Base-by-base conservation (phyloP, 2,888 invertebrate species). In the Lasioglossum villosulum region DNA sequence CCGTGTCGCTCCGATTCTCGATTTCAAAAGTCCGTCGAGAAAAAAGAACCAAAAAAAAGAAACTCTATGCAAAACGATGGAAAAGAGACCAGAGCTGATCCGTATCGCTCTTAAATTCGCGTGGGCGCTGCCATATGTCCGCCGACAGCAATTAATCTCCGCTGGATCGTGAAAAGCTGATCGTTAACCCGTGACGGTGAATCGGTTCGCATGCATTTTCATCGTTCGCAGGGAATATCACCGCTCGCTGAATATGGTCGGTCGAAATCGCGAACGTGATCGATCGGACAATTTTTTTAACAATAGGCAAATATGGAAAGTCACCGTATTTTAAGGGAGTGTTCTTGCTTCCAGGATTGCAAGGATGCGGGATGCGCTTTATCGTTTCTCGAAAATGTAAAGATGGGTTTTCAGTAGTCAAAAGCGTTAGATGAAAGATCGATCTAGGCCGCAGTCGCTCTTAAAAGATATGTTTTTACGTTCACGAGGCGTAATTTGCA, bases 171-270 rank as follows among this genome's bases (percentile, higher is more conserved):
- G 77, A 63, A 63, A 84, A 78, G 77, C 48, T 59, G 48, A 73
- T 63, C 48, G 39, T 45, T 74, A 68, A 68, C 45, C 68, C 37
- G 73, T 76, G 75, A 45, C 72, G 76, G 66, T 72, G 66, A 72
- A 77, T 84, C 68, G 48, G 59, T 74, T 83, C 73, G 45, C 83
- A 83, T 84, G 71, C 82, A 73, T 83, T 84, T 48, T 78, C 78
- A 84, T 78, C 75, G 52, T 71, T 70, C 71, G n/a, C 74, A 70
- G 10, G 63, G 66, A 8, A 66, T 8, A 30, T 3, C 23, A 14
- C 2, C 39, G 1, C 39, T 37, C 5, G 23, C 70, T 16, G 16
- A 16, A 63, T 63, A 63, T 63, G 27, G 27, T 63, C 59, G 59
- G 6, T 63, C 59, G 16, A 59, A 59, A 56, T 14, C 59, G 14